phyloP scores from a whole-genome alignment of 2,888 invertebrate species.

The Resseliella maxima region DNA sequence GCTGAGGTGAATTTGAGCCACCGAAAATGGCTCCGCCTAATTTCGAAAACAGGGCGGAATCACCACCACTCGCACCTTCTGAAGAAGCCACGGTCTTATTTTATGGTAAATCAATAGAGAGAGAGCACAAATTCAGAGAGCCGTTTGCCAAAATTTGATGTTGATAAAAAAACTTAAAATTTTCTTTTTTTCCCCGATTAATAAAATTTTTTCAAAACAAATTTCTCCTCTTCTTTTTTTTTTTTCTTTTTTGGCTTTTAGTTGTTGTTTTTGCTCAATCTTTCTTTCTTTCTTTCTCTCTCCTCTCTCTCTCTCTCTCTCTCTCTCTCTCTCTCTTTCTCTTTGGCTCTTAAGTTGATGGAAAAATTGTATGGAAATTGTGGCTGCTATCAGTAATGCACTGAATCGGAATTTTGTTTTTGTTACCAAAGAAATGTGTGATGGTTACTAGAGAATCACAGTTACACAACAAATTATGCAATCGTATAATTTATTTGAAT shows the following conservation, averaged over 20 bases:
- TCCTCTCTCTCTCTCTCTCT: background rate
- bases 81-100: slow-evolving; percentile 67
- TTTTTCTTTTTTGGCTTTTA: background rate
- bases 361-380: background rate
- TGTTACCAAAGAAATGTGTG: background rate
- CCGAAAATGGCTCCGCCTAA: slow-evolving; percentile 76
- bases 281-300: background rate
- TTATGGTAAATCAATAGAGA: slow-evolving; percentile 51
- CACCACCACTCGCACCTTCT: slow-evolving; percentile 68
- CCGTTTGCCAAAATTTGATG: slow-evolving; percentile 14
- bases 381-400: slow-evolving; percentile 7
- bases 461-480: slow-evolving; percentile 54
- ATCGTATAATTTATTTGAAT: background rate
- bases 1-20: slow-evolving; percentile 76
- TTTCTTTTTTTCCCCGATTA: background rate
- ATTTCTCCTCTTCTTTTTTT: background rate
- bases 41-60: slow-evolving; percentile 74
- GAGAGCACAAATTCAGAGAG: slow-evolving; percentile 51
- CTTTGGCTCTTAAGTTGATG: background rate
- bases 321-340: background rate
- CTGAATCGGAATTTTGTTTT: slow-evolving; percentile 13
- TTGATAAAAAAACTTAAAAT: background rate
- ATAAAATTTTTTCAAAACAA: background rate
- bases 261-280: background rate
- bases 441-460: slow-evolving; percentile 26